Conservation (phyloP, 2,797 vertebrate genomes). For the Oophaga sylvatica region DNA sequence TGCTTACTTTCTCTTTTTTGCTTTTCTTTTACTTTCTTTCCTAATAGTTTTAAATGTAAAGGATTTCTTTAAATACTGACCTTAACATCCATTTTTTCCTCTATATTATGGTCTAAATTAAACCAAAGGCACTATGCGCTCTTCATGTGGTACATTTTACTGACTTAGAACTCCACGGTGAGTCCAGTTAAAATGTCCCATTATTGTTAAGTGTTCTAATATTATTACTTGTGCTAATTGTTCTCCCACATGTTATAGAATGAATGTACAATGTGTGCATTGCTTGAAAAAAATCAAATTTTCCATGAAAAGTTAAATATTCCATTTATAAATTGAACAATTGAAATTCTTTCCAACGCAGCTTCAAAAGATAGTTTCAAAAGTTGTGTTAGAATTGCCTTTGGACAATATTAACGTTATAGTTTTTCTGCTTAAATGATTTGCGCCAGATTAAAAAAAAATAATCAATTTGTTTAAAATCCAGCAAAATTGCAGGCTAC, state of each 20-base stretch:
- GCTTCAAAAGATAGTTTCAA: not conserved
- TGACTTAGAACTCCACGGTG: not conserved
- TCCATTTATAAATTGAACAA: not conserved
- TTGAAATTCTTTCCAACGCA: not conserved
- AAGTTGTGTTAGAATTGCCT: not conserved
- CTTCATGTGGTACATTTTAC: not conserved
- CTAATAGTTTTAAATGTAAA: not conserved
- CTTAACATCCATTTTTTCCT: not conserved
- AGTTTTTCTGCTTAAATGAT: not conserved
- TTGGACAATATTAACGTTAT: not conserved
- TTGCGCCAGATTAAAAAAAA: no score
- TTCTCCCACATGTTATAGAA: constrained; percentile 2
- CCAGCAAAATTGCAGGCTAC: no score
- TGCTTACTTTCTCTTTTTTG: no score
- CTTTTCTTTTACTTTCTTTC: no score
- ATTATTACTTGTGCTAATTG: constrained; percentile 2
- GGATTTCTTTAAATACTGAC: not conserved
- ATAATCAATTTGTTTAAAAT: no score
- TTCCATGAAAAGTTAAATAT: not conserved
- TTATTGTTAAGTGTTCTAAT: not conserved
- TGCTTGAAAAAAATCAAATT: not conserved
- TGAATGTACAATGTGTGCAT: not conserved
- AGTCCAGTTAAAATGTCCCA: constrained; percentile 12
- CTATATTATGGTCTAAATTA: not conserved
- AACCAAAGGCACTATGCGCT: not conserved